Percentiles rank a stretch among this genome's conserved stretches.
Conservation (phyloP, 2,797 vertebrate species). For the Gambelia wislizenii region DNA sequence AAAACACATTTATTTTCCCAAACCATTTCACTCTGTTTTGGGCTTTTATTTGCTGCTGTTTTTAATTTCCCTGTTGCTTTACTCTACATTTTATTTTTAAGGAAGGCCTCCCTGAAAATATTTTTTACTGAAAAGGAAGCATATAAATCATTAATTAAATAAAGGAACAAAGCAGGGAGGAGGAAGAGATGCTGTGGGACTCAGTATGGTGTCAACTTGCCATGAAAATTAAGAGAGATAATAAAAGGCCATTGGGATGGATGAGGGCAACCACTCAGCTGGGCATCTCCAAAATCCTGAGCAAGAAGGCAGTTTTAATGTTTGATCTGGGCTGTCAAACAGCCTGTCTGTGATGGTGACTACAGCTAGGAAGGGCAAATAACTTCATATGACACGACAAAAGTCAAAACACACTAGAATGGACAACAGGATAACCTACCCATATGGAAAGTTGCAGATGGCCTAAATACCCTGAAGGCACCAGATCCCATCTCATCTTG, state of each 20-base stretch:
- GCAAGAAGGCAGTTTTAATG: background rate
- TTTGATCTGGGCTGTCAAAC: background rate
- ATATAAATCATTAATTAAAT: background rate
- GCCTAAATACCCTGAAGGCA: no score
- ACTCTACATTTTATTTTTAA: background rate
- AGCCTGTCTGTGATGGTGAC: background rate
- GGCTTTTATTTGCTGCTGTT: background rate
- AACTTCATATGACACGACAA: background rate
- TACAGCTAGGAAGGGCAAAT: background rate
- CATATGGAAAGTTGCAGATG: background rate
- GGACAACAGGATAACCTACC: background rate
- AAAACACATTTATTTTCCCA: background rate
- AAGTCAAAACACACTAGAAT: background rate
- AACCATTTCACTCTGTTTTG: background rate
- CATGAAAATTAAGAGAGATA: background rate
- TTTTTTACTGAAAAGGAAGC: background rate
- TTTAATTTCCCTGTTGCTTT: background rate
- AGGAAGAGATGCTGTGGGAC: background rate
- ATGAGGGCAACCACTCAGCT: background rate
- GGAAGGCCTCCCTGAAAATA: background rate
- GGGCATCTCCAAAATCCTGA: background rate
- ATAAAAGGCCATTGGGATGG: background rate
- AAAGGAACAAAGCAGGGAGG: background rate
- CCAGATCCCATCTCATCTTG: no score
- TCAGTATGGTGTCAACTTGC: background rate